Conservation (phyloP, 2,797 vertebrate genomes). For the Aldrovandia affinis region DNA sequence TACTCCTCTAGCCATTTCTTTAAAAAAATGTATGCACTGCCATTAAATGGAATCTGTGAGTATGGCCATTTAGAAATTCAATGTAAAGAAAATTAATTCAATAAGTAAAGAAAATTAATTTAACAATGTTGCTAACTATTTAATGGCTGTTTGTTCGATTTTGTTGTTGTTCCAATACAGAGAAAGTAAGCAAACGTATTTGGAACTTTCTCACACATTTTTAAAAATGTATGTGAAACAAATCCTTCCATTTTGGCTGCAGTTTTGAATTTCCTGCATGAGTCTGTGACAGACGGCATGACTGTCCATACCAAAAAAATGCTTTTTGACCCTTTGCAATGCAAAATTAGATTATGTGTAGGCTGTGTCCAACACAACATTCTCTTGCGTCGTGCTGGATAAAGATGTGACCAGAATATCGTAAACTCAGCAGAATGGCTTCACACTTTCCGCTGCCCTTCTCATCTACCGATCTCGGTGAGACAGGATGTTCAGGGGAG, state of each 20-base stretch:
- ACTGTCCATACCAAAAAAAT: not conserved
- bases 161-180: not conserved
- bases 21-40: not conserved
- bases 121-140: no score
- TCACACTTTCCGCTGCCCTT: not conserved
- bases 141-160: not conserved
- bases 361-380: not conserved
- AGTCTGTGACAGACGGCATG: not conserved
- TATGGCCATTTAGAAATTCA: not conserved
- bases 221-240: conserved; percentile 1
- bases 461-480: not conserved
- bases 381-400: not conserved
- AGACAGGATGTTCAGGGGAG: not conserved
- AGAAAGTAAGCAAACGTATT: not conserved
- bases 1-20: not conserved
- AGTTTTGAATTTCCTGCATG: not conserved
- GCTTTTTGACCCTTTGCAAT: not conserved
- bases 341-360: not conserved
- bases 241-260: not conserved
- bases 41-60: not conserved
- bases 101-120: not conserved
- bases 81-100: not conserved
- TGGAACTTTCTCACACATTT: not conserved
- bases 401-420: not conserved
- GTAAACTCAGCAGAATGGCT: not conserved